Evolutionary conservation across 1,140 invertebrate genomes (phyloP).

Genomic region (Pararge aegeria): DNA sequence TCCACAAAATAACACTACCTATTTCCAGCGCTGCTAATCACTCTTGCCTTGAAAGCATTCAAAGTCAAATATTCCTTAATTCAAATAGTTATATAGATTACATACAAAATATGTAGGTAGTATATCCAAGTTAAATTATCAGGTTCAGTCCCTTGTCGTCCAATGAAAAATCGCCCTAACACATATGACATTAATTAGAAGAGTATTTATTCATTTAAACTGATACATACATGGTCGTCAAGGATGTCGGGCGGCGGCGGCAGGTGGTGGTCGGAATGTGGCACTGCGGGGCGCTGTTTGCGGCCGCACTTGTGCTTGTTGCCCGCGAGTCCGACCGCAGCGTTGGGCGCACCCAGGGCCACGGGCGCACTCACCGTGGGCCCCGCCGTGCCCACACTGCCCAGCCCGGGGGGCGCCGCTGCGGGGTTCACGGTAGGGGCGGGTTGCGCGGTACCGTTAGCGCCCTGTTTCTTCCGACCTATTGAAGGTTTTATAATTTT

Average conservation of each 20-base stretch:
- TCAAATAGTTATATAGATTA: too few relatives aligned
- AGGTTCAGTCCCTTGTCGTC: too few relatives aligned
- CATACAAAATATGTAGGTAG: too few relatives aligned
- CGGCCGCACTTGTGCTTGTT: slow-evolving; percentile 66
- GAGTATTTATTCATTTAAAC: neutral
- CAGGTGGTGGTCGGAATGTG: slow-evolving; percentile 70
- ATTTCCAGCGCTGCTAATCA: too few relatives aligned
- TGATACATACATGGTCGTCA: slow-evolving; percentile 56
- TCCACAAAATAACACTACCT: too few relatives aligned
- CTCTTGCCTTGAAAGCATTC: too few relatives aligned
- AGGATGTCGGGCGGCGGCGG: slow-evolving; percentile 72
- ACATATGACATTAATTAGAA: too few relatives aligned
- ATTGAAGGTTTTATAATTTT: neutral
- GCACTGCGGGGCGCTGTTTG: slow-evolving; percentile 59
- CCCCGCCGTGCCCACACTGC: slow-evolving; percentile 30
- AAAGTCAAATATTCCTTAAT: too few relatives aligned
- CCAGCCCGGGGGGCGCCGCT: slow-evolving; percentile 25
- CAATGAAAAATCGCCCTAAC: too few relatives aligned
- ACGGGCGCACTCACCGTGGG: slow-evolving; percentile 27
- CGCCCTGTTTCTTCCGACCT: slow-evolving; percentile 39
- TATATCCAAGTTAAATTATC: too few relatives aligned
- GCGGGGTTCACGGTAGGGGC: slow-evolving; percentile 32
- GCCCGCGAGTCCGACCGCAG: slow-evolving; percentile 7
- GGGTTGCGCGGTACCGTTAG: slow-evolving; percentile 18
- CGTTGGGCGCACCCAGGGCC: neutral